A percentile compares a stretch with the other conserved stretches of the same genome.
Evolutionary conservation across 2,797 vertebrate genomes (phyloP).

Genomic region (Syncerus caffer): DNA sequence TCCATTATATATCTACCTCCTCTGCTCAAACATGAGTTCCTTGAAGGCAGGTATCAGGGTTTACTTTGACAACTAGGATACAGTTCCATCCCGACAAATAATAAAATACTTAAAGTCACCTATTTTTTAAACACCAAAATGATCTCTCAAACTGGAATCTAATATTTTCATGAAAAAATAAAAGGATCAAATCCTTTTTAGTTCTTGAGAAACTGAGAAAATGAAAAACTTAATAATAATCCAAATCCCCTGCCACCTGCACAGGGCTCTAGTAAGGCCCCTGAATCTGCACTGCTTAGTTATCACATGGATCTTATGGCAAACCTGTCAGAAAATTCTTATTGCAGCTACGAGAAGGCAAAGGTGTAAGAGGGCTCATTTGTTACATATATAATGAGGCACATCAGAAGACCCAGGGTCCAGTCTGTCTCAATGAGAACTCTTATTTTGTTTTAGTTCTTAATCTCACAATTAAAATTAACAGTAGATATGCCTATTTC

Average conservation of each 20-base stretch:
- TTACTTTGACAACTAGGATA: slow-evolving; percentile 9
- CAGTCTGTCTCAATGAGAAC: neutral
- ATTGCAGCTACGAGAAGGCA: neutral
- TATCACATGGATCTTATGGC: neutral
- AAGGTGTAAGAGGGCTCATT: neutral
- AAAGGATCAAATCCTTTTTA: neutral
- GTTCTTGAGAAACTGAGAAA: neutral
- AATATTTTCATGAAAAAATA: neutral
- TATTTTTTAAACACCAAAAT: neutral
- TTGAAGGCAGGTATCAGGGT: slow-evolving; percentile 66
- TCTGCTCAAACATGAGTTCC: slow-evolving; percentile 40
- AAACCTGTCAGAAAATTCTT: neutral
- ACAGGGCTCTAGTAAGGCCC: neutral
- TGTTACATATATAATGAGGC: neutral
- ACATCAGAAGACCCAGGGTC: neutral
- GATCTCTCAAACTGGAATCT: neutral
- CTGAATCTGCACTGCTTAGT: neutral
- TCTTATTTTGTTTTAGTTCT: neutral
- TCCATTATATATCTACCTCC: neutral
- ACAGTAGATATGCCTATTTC: neutral
- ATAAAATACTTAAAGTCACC: neutral
- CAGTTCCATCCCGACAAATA: neutral
- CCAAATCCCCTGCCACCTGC: neutral
- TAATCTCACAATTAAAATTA: neutral
- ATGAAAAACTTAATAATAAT: neutral